phyloP scores from a whole-genome alignment of 2,888 invertebrate genomes.

The Morpho helenor region DNA sequence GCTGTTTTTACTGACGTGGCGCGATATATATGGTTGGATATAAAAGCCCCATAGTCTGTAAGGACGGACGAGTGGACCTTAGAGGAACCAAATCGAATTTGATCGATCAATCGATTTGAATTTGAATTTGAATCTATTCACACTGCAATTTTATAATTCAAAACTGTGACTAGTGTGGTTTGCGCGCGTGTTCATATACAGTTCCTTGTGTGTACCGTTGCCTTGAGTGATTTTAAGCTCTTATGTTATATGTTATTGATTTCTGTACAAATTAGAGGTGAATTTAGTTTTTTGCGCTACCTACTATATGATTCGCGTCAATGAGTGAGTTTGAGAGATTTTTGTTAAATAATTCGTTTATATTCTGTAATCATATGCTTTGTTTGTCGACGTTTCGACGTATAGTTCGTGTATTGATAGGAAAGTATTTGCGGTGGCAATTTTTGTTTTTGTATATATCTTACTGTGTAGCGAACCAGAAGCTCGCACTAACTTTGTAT shows the following conservation, averaged over 20 bases:
- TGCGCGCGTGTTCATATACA: conserved; percentile 32
- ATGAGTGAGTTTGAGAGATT: conserved; percentile 3
- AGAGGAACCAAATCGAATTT: conserved; percentile 41
- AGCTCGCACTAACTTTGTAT: conserved; percentile 5
- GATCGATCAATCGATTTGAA: too few species aligned
- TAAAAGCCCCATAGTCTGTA: conserved; percentile 33
- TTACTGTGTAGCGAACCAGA: conserved; percentile 2
- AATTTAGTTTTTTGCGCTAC: conserved; percentile 7
- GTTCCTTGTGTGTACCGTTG: conserved; percentile 29
- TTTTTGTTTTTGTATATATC: background rate
- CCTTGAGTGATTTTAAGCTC: conserved; percentile 8
- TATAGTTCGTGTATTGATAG: too few species aligned
- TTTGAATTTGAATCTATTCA: conserved; percentile 42
- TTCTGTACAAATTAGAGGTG: conserved; percentile 25
- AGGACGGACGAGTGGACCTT: conserved; percentile 40
- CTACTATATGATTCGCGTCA: background rate
- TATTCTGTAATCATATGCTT: background rate
- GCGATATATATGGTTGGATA: conserved; percentile 35
- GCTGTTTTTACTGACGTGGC: conserved; percentile 38
- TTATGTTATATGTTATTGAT: conserved; percentile 13
- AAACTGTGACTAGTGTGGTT: conserved; percentile 69
- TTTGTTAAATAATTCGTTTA: too few species aligned
- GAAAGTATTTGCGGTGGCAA: too few species aligned
- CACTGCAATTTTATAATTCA: conserved; percentile 67
- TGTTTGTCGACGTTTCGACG: background rate